Evolutionary conservation across 2,888 invertebrate species (phyloP), one percentile per base, ranked within the genome.

Genomic region (Xanthorhoe spadicearia): DNA sequence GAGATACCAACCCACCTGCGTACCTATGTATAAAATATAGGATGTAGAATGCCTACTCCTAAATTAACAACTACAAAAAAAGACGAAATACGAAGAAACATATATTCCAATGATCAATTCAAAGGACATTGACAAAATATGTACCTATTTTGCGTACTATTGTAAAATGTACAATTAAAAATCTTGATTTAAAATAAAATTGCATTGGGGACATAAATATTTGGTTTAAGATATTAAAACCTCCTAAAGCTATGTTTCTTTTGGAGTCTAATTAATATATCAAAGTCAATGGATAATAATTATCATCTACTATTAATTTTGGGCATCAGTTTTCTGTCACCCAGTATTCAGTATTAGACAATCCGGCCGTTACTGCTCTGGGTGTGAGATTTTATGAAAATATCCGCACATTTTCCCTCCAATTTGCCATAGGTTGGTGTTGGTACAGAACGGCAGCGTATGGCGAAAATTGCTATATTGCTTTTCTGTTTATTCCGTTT

Each of bases 401-500:
- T 73, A 66, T 63, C 23, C 64, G 53, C 54, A 60, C 66, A 61
- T 73, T 71, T 73, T 69, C 66, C 48, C 43, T 64, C 58, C 66
- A 63, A 64, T 68, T 69, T 65, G 66, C 70, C 65, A 71, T 63
- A 67, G 66, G 68, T 64, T 64, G 57, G 65, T 66, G 64, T 70
- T 67, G 65, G 70, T 67, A 70, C 71, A 64, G 61, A 71, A 68
- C 48, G 65, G 69, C 57, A 52, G 70, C 72, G 69, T 68, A 68
- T 72, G 72, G 63, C 58, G 61, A 66, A 71, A 74, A 74, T 72
- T 71, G 65, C 69, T 69, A 63, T 65, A 69, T 69, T 69, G 72
- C 66, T 54, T 65, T 58, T 18, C 52, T 72, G 63, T 72, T 70
- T 74, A 74, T 69, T 68, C 46, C 49, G 35, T 61, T 59, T 56